Evolutionary conservation across 2,113 vertebrate species (phyloP), one percentile per base, ranked within the genome.

Genomic region (Parotia lawesii): DNA sequence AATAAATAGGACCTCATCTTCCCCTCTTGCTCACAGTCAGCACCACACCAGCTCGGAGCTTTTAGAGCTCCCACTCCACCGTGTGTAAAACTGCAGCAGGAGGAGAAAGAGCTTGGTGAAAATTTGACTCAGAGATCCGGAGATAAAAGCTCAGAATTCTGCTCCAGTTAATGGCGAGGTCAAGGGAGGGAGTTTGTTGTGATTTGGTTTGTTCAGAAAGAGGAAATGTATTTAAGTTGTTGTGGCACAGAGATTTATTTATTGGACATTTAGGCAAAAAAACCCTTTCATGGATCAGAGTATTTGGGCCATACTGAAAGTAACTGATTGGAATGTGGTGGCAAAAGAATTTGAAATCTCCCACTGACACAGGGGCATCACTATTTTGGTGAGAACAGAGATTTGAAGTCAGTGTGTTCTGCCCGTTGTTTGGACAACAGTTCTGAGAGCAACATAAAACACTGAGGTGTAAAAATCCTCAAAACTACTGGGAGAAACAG

Each of bases 211-310:
- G 35, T 7, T 87, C 51, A 78, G 37, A 21, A 67, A 60, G 8
- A 83, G 24, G 35, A 57, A 62, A 35, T 45, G 23, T 1, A 23
- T 0, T 20, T 22, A 69, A n/a, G 17, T 13, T 4, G 1, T 28
- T n/a, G 24, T 21, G n/a, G 45, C 28, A 80, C 21, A 66, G 67
- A 53, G 77, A 54, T n/a, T 45, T 37, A 13, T 19, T 75, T 60
- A 31, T 15, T 2, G 1, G 18, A 3, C 10, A 29, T 50, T 73
- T 54, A 83, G 12, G 37, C 3, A 65, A 62, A 77, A 73, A n/a
- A 56, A 1, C 1, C 2, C 2, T 56, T 64, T 48, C 19, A 17
- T 10, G 10, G 28, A n/a, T 53, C 22, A 61, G 53, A 24, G 4
- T 31, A 40, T 86, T 73, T 38, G 29, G 25, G 50, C 18, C 9